A percentile compares a stretch with the other conserved stretches of the same genome.
Evolutionary conservation across 2,888 invertebrate species (phyloP).

Genomic region (Agonopterix arenella): DNA sequence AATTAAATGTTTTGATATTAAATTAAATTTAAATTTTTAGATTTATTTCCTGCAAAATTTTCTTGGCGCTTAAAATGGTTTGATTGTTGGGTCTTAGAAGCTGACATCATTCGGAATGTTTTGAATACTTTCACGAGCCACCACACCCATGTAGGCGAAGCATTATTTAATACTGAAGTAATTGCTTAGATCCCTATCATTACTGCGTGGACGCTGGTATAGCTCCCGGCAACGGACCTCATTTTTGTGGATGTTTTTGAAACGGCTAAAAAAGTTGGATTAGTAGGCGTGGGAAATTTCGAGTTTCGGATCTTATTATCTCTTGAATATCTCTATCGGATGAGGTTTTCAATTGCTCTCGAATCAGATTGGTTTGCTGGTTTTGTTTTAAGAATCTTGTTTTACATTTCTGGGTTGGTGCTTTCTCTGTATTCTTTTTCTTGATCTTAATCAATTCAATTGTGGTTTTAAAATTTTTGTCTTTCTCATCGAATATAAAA

Average conservation of each 20-base stretch:
- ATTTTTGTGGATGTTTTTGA: slow-evolving; percentile 35
- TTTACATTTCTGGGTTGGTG: neutral
- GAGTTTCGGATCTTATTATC: slow-evolving; percentile 40
- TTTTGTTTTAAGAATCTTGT: neutral
- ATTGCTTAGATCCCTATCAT: slow-evolving; percentile 68
- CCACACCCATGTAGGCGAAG: slow-evolving; percentile 41
- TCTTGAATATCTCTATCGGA: slow-evolving; percentile 45
- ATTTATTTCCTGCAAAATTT: too few relatives aligned
- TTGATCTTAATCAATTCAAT: too few relatives aligned
- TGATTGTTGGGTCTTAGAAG: slow-evolving; percentile 10
- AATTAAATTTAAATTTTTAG: too few relatives aligned
- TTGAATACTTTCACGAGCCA: slow-evolving; percentile 32
- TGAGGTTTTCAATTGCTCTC: slow-evolving; percentile 16
- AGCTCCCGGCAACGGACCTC: slow-evolving; percentile 53
- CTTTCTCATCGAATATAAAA: too few relatives aligned
- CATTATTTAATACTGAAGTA: slow-evolving; percentile 52
- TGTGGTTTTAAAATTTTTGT: too few relatives aligned
- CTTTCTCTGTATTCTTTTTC: too few relatives aligned
- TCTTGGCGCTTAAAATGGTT: too few relatives aligned
- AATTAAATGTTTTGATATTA: too few relatives aligned
- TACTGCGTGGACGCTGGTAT: slow-evolving; percentile 47
- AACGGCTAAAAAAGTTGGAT: slow-evolving; percentile 26
- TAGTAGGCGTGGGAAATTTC: slow-evolving; percentile 52
- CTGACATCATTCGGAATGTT: slow-evolving; percentile 41
- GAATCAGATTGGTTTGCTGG: slow-evolving; percentile 13